Base-by-base conservation (phyloP, 2,113 vertebrate genomes). In the Marcusenius ussheri region DNA sequence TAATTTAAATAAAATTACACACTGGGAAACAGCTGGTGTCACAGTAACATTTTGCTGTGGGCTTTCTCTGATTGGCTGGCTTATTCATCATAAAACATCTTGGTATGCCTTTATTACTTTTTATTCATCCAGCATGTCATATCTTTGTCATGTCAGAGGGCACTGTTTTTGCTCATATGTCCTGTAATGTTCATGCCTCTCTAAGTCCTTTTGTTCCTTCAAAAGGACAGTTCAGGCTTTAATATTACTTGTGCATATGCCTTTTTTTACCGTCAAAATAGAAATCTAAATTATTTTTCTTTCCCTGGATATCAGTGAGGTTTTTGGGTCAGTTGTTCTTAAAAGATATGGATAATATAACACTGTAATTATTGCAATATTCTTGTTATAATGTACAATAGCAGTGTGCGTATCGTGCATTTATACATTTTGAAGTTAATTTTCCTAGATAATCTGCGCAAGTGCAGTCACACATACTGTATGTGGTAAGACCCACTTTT, bases 1-100 rank as follows among this genome's bases (percentile, higher is more conserved):
- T 80, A 80, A 42, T 80, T 35, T 17, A 42, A 80, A 80, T 80
- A 89, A 89, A 49, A 47, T 80, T 80, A 39, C 74, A 83, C 50
- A 53, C 74, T 8, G 21, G 49, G 50, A 83, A 89, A 89, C 50
- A 83, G 80, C 50, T 53, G 35, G 17, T 83, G 27, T 45, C 88
- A 39, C 24, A 45, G 45, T 53, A 56, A 27, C 8, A 39, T 49
- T 53, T 56, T 83, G 70, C 88, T 45, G 15, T 77, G 31, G 70
- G 35, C 35, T 39, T 66, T 77, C 15, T 7, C 15, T 80, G 35
- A 80, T 80, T 42, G 74, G 74, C 31, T 39, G 35, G 31, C 31
- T 35, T 80, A 42, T 77, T 80, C 35, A 42, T 80, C 74, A 80
- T 80, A 42, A 42, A 19, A 42, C 6, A 42, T 80, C 35, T 42